Conservation (phyloP, 2,113 vertebrate species). For the Symphodus melops region DNA sequence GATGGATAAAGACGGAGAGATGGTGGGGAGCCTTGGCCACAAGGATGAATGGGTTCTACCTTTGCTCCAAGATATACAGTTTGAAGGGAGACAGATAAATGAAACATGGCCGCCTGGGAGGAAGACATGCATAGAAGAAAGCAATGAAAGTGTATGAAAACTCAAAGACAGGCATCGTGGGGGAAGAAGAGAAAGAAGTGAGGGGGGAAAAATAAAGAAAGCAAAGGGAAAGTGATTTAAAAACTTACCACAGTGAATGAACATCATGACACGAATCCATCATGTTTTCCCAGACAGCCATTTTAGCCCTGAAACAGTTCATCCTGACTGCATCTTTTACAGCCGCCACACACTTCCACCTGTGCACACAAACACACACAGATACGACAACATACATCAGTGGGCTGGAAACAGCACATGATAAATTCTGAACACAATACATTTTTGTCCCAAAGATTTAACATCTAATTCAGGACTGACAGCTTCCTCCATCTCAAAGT, state of each 20-base stretch:
- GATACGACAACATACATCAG: conserved; percentile 80
- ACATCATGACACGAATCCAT: conserved; percentile 72
- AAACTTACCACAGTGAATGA: conserved; percentile 39
- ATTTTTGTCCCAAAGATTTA: conserved; percentile 89
- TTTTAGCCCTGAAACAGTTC: conserved; percentile 80
- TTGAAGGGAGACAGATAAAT: conserved; percentile 63
- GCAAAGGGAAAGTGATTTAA: conserved; percentile 21
- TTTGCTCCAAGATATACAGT: conserved; percentile 64
- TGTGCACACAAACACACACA: conserved; percentile 28
- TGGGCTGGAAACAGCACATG: conserved; percentile 81
- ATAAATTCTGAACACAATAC: conserved; percentile 87
- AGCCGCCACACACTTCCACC: conserved; percentile 31
- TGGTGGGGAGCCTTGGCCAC: conserved; percentile 53
- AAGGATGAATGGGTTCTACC: conserved; percentile 55
- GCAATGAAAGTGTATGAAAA: conserved; percentile 29
- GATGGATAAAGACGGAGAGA: conserved; percentile 68
- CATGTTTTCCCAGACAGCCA: conserved; percentile 77
- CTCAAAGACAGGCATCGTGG: background rate
- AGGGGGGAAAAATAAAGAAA: conserved; percentile 27
- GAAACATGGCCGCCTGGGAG: conserved; percentile 55
- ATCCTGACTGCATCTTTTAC: conserved; percentile 69
- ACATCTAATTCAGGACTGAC: conserved; percentile 87
- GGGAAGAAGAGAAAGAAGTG: background rate
- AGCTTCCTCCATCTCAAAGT: conserved; percentile 79
- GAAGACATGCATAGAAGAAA: conserved; percentile 30